Evolutionary conservation across 2,113 vertebrate genomes (phyloP), one percentile per base, ranked within the genome.

Genomic region (Ochotona princeps): DNA sequence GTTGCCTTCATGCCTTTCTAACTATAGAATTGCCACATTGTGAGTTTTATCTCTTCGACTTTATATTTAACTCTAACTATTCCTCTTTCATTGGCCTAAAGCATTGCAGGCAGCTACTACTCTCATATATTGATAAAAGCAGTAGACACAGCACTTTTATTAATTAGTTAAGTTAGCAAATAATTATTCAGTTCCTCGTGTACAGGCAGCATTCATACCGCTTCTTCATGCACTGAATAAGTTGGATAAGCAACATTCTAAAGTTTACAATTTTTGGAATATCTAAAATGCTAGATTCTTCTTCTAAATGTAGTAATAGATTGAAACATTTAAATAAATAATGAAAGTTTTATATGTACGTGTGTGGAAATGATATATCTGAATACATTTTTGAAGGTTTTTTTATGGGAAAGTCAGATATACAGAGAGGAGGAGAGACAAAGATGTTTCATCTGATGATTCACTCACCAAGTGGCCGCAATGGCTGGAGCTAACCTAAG

Each of bases 231-330:
- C 10, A 60, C 38, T 67, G 4, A 92, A 8, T 54, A 80, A 76
- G 82, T 73, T 14, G 1, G 25, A 14, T 18, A 57, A 28, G 10
- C 32, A 86, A 73, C 7, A 8, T 7, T 74, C 78, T 67, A 44
- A 35, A 76, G 51, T 38, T 63, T 67, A 47, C 26, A 20, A 75
- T 38, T 69, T 63, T 70, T 73, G 44, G 13, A 70, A 61, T 74
- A 35, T 54, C 74, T 84, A 85, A 95, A 76, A 35, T 61, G 5
- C 3, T 70, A 25, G 13, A 38, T 1, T 7, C 49, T 1, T 26
- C 47, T 78, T 96, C n/a, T 81, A 47, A 90, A 90, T 82, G 76
- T 83, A 81, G 90, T 21, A 28, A 30, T 76, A 18, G 5, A 60
- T 76, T 84, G 49, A 61, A 30, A 75, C 2, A 61, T 47, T 92